phyloP scores from a whole-genome alignment of 2,113 vertebrate species.

The Gobio gobio region DNA sequence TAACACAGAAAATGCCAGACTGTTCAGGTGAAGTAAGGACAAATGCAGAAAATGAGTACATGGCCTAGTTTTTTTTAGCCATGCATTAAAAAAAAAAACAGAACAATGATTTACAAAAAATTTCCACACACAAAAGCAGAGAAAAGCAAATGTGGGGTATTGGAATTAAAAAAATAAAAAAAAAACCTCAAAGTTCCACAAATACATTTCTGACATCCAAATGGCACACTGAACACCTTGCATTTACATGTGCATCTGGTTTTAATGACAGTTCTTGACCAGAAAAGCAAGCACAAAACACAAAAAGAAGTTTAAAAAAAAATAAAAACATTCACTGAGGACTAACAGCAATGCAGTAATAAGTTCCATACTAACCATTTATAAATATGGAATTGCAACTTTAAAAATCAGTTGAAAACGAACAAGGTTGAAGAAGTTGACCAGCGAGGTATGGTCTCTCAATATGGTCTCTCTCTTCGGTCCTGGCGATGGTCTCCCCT shows the following conservation, averaged over 20 bases:
- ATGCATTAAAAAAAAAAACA: background rate
- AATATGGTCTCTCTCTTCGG: slow-evolving; percentile 63
- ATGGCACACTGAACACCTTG: slow-evolving; percentile 51
- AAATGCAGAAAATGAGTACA: background rate
- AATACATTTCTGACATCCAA: slow-evolving; percentile 48
- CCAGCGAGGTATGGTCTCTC: background rate
- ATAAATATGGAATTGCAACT: slow-evolving; percentile 60
- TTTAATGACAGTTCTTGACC: slow-evolving; percentile 27
- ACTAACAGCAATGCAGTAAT: slow-evolving; percentile 29
- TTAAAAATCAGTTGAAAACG: slow-evolving; percentile 59
- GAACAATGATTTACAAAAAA: slow-evolving; percentile 35
- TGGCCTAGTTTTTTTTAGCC: background rate
- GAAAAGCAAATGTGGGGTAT: slow-evolving; percentile 18
- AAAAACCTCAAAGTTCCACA: slow-evolving; percentile 45
- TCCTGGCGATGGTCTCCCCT: slow-evolving; percentile 65
- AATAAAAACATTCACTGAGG: slow-evolving; percentile 43
- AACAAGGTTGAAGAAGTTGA: background rate
- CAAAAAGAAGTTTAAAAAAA: slow-evolving; percentile 45
- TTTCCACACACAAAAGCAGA: slow-evolving; percentile 35
- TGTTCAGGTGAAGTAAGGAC: background rate
- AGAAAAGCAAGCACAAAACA: slow-evolving; percentile 40
- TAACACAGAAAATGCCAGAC: background rate
- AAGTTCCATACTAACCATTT: slow-evolving; percentile 44
- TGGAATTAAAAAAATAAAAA: background rate
- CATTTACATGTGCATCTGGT: slow-evolving; percentile 40